These are phyloP conservation scores for Lumbricus terrestris DNA, from an alignment of 2,888 invertebrate species.

Conservation along the genomic window DNA sequence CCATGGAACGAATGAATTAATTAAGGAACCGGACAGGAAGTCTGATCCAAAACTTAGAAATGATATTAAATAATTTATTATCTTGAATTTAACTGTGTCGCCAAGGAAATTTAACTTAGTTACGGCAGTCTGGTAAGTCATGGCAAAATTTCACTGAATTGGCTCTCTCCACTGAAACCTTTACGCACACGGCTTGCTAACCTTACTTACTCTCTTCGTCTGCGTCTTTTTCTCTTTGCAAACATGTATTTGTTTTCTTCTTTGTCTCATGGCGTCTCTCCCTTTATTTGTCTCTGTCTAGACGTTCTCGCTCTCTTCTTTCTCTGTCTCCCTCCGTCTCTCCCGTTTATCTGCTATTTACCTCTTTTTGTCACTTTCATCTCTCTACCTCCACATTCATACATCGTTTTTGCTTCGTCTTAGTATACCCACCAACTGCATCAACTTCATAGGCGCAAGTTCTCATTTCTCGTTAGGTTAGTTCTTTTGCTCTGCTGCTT, in stretches of 20 bases:
- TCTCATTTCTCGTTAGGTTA: too few relatives aligned
- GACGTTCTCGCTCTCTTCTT: neutral
- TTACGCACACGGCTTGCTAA: neutral
- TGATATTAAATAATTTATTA: neutral
- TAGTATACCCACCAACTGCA: too few relatives aligned
- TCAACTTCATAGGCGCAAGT: too few relatives aligned
- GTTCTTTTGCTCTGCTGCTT: too few relatives aligned
- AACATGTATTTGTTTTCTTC: neutral
- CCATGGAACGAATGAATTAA: too few relatives aligned
- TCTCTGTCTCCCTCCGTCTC: neutral
- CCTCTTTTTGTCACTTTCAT: too few relatives aligned
- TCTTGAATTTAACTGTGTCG: neutral
- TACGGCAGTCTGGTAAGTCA: neutral
- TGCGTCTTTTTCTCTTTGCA: neutral
- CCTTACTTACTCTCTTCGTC: neutral
- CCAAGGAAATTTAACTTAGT: neutral
- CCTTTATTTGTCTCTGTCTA: neutral
- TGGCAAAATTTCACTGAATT: neutral
- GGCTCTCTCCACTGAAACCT: neutral
- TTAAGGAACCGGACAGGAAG: neutral
- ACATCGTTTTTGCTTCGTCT: too few relatives aligned
- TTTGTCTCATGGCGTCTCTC: neutral
- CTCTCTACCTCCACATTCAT: too few relatives aligned
- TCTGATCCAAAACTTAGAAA: too few relatives aligned
- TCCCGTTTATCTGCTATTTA: too few relatives aligned